Evolutionary conservation across 2,888 invertebrate genomes (phyloP), one percentile per base, ranked within the genome.

Genomic region (Diadegma fenestrale): DNA sequence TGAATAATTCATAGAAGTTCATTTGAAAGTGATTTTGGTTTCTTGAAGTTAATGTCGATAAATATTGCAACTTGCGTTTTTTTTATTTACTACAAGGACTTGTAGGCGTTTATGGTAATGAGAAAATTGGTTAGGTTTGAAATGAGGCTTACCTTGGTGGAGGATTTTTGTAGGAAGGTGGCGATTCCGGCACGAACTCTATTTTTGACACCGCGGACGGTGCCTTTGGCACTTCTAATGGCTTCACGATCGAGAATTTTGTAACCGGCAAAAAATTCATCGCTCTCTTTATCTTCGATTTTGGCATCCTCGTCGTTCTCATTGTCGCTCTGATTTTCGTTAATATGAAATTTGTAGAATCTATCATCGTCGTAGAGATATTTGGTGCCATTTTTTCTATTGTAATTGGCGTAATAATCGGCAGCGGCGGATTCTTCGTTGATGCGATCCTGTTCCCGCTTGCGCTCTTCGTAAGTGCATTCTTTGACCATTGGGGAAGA

Each of bases 131-230:
- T 54, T 2, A 10, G 7, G 19, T 10, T 22, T 10, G 22, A 14
- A 30, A 54, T 17, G 33, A 10, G 12, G 94, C 85, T 95, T 94
- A 98, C 98, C 97, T 98, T 98, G 87, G 94, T 93, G 84, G 96
- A 96, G 75, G 96, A 97, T 91, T 97, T 96, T 93, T 98, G 97
- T 85, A 98, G 95, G 94, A 99, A 99, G n/a, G 98, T 98, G 69
- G 98, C 98, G 91, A 99, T 98, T 86, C 99, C 99, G 87, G 98
- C 98, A 88, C 98, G 95, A 81, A 99, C 99, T 89, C 98, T 96
- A 95, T 99, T 99, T 95, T 98, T 98, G 87, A 99, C 98, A 85
- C 99, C 99, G 68, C 99, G 96, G 89, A 99, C 97, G 14, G 98
- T 98, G 69, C 99, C 99, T 93, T 97, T 98, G 78, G 97, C 96